These are phyloP conservation scores for Paedocypris micromegethes DNA, from an alignment of 2,797 vertebrate genomes.

Conservation along the genomic window DNA sequence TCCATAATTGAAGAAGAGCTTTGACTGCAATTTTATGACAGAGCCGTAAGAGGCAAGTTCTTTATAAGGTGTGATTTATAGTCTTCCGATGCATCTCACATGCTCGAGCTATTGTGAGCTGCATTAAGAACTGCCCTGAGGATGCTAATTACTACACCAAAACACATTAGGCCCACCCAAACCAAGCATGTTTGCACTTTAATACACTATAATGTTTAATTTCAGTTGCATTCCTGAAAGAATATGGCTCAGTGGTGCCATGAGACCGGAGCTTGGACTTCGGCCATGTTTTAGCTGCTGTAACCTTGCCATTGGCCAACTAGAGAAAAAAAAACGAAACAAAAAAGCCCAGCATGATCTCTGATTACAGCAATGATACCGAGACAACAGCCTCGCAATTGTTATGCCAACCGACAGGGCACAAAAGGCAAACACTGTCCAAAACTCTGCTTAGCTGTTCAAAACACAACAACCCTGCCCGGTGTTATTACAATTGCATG, in stretches of 20 bases:
- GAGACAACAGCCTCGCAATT: slow-evolving; percentile 23
- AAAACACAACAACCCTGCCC: neutral
- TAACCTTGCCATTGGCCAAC: slow-evolving; percentile 44
- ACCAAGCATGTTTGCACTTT: slow-evolving; percentile 28
- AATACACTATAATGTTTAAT: neutral
- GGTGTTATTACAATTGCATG: neutral
- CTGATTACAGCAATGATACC: slow-evolving; percentile 30
- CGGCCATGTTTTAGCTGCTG: slow-evolving; percentile 29
- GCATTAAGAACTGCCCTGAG: slow-evolving; percentile 27
- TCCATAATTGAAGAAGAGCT: slow-evolving; percentile 6
- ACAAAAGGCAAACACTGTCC: slow-evolving; percentile 23
- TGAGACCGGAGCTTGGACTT: slow-evolving; percentile 19
- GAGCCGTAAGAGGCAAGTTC: slow-evolving; percentile 10
- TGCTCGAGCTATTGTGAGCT: slow-evolving; percentile 40
- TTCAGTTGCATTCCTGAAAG: slow-evolving; percentile 1
- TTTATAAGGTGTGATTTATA: slow-evolving; percentile 32
- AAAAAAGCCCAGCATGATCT: neutral
- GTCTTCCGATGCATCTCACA: slow-evolving; percentile 28
- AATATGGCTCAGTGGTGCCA: slow-evolving; percentile 12
- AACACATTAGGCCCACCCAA: slow-evolving; percentile 20
- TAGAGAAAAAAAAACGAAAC: neutral
- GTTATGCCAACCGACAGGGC: slow-evolving; percentile 33
- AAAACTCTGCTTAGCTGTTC: slow-evolving; percentile 16
- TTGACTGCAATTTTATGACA: slow-evolving; percentile 17
- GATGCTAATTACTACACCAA: slow-evolving; percentile 44